Conservation (phyloP, 2,888 invertebrate genomes). For the Andrena marginata region DNA sequence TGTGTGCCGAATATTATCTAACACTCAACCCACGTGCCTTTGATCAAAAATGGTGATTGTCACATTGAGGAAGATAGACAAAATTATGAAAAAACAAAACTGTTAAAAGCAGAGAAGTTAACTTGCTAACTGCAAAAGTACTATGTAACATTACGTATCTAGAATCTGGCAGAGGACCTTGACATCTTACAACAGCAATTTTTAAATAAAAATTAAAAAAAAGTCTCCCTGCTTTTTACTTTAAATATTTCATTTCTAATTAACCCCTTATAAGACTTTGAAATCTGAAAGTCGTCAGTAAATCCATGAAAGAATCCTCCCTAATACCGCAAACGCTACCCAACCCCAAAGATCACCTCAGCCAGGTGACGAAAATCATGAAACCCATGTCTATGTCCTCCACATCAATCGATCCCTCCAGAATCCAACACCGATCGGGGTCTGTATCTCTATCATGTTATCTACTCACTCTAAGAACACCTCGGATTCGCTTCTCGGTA, state of each 20-base stretch:
- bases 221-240: not conserved
- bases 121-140: no score
- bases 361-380: not conserved
- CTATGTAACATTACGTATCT: no score
- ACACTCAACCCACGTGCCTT: no score
- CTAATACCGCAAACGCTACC: not conserved
- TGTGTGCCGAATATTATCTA: no score
- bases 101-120: no score
- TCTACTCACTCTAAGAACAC: slow-evolving; percentile 88
- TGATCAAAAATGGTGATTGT: no score
- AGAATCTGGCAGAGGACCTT: no score
- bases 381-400: not conserved
- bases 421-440: slow-evolving; percentile 3
- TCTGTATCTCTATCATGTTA: slow-evolving; percentile 45
- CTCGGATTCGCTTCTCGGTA: slow-evolving; percentile 91
- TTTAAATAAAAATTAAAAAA: not conserved
- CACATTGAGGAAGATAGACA: no score
- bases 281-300: not conserved
- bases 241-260: not conserved
- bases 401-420: slow-evolving; percentile 7
- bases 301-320: not conserved
- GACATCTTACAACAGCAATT: no score
- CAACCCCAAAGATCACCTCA: not conserved
- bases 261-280: not conserved
- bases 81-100: no score